Evolutionary conservation across 2,888 invertebrate genomes (phyloP).

Genomic region (Sesamia inferens): DNA sequence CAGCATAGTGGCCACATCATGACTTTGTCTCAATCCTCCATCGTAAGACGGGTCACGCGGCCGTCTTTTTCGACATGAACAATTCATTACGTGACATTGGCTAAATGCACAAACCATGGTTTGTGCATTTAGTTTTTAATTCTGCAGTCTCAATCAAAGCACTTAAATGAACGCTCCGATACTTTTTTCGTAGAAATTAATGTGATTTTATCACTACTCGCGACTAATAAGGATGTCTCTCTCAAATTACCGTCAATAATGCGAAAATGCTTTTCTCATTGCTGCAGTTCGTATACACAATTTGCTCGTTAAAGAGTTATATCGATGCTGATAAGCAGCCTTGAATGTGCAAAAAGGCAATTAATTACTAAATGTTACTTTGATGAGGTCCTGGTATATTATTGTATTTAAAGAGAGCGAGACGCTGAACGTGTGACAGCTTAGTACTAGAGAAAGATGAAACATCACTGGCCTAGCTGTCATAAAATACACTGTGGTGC

Average conservation of each 20-base stretch:
- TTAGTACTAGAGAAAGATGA: slow-evolving; percentile 6
- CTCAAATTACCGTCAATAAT: slow-evolving; percentile 73
- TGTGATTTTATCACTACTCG: slow-evolving; percentile 56
- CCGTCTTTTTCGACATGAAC: no score
- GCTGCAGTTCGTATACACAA: slow-evolving; percentile 57
- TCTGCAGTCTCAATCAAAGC: not conserved
- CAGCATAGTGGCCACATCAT: no score
- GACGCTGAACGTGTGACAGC: not conserved
- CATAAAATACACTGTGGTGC: slow-evolving; percentile 9
- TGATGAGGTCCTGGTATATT: not conserved
- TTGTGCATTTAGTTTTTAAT: no score
- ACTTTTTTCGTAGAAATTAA: slow-evolving; percentile 42
- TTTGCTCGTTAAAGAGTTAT: slow-evolving; percentile 60
- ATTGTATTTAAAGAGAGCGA: slow-evolving; percentile 1
- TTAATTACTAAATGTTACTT: slow-evolving; percentile 29
- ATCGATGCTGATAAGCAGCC: slow-evolving; percentile 42
- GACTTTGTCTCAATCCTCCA: no score
- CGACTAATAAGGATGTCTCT: slow-evolving; percentile 77
- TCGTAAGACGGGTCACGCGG: no score
- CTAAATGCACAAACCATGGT: no score
- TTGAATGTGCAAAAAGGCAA: slow-evolving; percentile 34
- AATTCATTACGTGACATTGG: no score
- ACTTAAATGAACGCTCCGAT: slow-evolving; percentile 34
- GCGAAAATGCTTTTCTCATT: slow-evolving; percentile 64
- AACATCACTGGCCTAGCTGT: slow-evolving; percentile 6